Evolutionary conservation across 2,113 vertebrate genomes (phyloP), one percentile per base, ranked within the genome.

Genomic region (Misgurnus mizolepis): DNA sequence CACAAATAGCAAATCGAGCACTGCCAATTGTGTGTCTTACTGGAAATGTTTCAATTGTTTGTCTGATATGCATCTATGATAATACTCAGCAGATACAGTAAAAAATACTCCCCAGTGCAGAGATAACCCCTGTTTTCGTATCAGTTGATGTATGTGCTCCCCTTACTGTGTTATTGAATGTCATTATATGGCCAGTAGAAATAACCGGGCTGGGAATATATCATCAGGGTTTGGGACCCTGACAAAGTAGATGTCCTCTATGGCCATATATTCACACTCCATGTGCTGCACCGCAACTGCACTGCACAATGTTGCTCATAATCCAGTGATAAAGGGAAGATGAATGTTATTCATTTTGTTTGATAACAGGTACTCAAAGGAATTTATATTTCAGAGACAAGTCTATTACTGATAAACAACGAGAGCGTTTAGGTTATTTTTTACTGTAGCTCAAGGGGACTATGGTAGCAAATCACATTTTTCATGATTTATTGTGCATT

Each of bases 61-160:
- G 22, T 66, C 43, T n/a, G 50, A 75, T 67, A 34, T 55, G 17
- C 34, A 76, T 50, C 11, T 43, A 45, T 2, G 34, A 79, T 69
- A 18, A 60, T 61, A 17, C 53, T 40, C 22, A 49, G 43, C 53
- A 47, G 9, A n/a, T 9, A 58, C 7, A 40, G 17, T 34, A 34
- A 43, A 43, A 50, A 64, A 65, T 71, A 22, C 12, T 49, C 15
- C 34, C 72, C 17, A 22, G 45, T 72, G 39, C 61, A 70, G 66
- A 61, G 70, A 73, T 80, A 75, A 84, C 82, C 78, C 84, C 76
- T 81, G 66, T 68, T 76, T 79, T 18, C 8, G 75, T 67, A 58
- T 77, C 50, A 15, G n/a, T 41, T 84, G 82, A 87, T 81, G 84
- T 82, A 87, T 70, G 78, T 81, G 67, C 67, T 77, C 66, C 64